Base-by-base conservation (phyloP, 37 sponge, comb jelly and placozoan species). In the Agelas oroides region DNA sequence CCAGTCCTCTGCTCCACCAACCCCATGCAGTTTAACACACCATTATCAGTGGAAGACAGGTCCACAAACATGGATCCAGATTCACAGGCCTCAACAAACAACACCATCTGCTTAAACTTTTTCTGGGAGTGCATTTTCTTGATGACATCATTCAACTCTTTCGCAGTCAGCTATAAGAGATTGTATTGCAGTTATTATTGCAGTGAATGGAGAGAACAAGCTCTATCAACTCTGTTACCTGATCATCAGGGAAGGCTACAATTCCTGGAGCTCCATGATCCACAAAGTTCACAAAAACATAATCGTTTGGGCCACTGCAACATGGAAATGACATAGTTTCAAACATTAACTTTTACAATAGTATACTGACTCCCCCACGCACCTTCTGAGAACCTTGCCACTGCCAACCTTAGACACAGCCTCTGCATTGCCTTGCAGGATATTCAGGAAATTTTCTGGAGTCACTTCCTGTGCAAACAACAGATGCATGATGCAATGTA, bases 1-100 rank as follows among this genome's bases (percentile, higher is more conserved):
- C n/a, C n/a, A n/a, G n/a, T n/a, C n/a, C n/a, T n/a, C n/a, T n/a
- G n/a, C n/a, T n/a, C n/a, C n/a, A n/a, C n/a, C n/a, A n/a, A n/a
- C n/a, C n/a, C 8, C 46, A 46, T 46, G 46, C 46, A 46, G 46
- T n/a, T n/a, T n/a, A n/a, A n/a, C n/a, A n/a, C 79, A 78, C 84
- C 84, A 69, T 75, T 77, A 73, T 91, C 62, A 24, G 31, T 64
- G 25, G 88, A 64, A 15, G 86, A 73, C 21, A 82, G 65, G 12
- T 65, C 53, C 18, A 83, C 73, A 83, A 94, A 94, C 91, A 94
- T 90, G 21, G 95, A 94, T n/a, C 95, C 95, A 41, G 95, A 84
- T 55, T 87, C 88, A 61, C 95, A 94, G 0, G 95, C 91, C 77
- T 94, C 95, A 31, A 94, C 64, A 75, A 90, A 94, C 64, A 90